Evolutionary conservation across 2,888 invertebrate species (phyloP), one percentile per base, ranked within the genome.

Genomic region (Netelia fuscicornis): DNA sequence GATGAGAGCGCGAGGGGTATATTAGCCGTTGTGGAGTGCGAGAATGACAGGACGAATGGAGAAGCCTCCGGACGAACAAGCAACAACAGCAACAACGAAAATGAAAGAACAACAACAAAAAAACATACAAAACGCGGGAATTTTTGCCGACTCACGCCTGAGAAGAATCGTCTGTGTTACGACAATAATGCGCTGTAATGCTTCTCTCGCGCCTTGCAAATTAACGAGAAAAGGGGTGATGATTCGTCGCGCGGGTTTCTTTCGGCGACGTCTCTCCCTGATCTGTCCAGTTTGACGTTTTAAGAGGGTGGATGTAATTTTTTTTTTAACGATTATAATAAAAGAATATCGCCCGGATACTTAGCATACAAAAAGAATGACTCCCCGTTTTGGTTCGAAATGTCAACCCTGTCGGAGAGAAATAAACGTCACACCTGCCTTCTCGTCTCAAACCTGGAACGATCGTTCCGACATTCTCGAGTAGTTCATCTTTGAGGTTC

Each of bases 111-210:
- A 25, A 78, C 60, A 25, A 78, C 13, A 79, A 67, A 42, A 65
- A 65, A 58, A 6, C 9, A 58, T 20, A 30, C n/a, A 13, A 23
- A 70, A 67, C 54, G 10, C 71, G 25, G 74, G 65, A 79, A 85
- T 82, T 82, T 82, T 85, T 85, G 76, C 71, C 76, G 75, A 85
- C 79, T 89, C 90, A 90, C 90, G 89, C 89, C 88, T 87, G 85
- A 87, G 79, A 54, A 62, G 65, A 80, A 85, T 85, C 80, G 37
- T 85, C 78, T 68, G 75, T 56, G 75, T 82, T 79, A 67, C 76
- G 81, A 70, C 68, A 67, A 84, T 84, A 84, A 84, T 84, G 84
- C 84, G 54, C 65, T 72, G 84, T 81, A 81, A 84, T 81, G 78
- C 75, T 80, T 48, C 86, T 87, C 89, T 86, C 87, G 77, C 76